These are phyloP conservation scores for Pseudococcus jackbeardsleyi DNA, from an alignment of 2,888 invertebrate species.

Conservation along the genomic window DNA sequence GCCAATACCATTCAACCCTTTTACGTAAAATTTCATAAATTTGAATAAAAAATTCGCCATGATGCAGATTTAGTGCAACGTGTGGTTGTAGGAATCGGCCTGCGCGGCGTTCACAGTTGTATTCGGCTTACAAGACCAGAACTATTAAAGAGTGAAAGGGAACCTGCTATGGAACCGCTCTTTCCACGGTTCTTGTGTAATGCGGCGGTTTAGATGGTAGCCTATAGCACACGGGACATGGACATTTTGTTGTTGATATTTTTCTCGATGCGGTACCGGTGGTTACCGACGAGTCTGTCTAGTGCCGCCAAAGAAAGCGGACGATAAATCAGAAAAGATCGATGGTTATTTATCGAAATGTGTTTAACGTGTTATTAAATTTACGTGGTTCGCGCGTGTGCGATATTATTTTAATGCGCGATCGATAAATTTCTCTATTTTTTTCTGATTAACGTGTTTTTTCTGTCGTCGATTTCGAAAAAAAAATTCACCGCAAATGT, in stretches of 20 bases:
- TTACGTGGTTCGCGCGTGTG: conserved; percentile 50
- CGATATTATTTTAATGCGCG: conserved; percentile 60
- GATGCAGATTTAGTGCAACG: not conserved
- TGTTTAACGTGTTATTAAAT: conserved; percentile 43
- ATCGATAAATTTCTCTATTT: conserved; percentile 48
- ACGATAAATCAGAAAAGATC: conserved; percentile 48
- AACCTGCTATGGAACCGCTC: conserved; percentile 55
- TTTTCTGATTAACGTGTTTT: not conserved
- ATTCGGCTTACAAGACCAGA: conserved; percentile 52
- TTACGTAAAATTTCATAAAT: not conserved
- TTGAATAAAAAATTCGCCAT: not conserved
- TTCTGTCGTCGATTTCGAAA: not conserved
- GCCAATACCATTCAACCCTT: not conserved
- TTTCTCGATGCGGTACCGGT: conserved; percentile 47
- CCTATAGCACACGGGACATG: conserved; percentile 52
- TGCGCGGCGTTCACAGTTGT: not conserved
- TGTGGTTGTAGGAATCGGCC: not conserved
- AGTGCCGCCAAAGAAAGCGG: conserved; percentile 64
- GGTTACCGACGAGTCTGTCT: conserved; percentile 54
- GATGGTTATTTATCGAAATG: conserved; percentile 52
- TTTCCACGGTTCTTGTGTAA: conserved; percentile 31
- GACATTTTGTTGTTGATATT: conserved; percentile 57
- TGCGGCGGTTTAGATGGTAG: conserved; percentile 45
- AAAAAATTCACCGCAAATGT: not conserved
- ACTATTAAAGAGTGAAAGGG: conserved; percentile 64